Percentiles rank a stretch among this genome's conserved stretches.
Conservation (phyloP, 2,113 vertebrate genomes). For the Nematolebias whitei region DNA sequence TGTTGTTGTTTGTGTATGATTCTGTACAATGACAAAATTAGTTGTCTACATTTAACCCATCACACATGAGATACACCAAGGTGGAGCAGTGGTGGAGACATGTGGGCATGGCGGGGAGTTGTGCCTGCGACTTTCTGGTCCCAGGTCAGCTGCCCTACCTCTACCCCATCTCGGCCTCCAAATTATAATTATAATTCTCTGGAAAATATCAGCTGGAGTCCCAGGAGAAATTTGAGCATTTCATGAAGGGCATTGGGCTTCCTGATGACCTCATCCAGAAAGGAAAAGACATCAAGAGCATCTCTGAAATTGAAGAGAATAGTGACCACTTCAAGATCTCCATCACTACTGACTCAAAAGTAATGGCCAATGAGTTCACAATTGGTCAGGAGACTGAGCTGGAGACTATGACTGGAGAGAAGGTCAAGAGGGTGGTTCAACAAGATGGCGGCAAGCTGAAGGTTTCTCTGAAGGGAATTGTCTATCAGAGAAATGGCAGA, state of each 20-base stretch:
- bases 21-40: too few relatives aligned
- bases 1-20: too few relatives aligned
- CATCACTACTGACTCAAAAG: conserved; percentile 80
- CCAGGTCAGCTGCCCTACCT: fast-evolving
- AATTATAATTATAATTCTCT: conserved; percentile 78
- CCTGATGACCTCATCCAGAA: conserved; percentile 89
- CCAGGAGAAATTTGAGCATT: conserved; percentile 91
- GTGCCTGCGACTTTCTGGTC: too few relatives aligned
- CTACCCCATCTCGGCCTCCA: conserved; percentile 25
- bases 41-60: too few relatives aligned
- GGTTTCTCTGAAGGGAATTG: conserved; percentile 75
- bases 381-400: conserved; percentile 87
- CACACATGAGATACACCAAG: too few relatives aligned
- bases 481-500: conserved; percentile 82
- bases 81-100: too few relatives aligned
- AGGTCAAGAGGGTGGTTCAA: conserved; percentile 78
- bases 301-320: conserved; percentile 85
- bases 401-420: conserved; percentile 80
- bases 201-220: conserved; percentile 87
- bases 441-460: conserved; percentile 88
- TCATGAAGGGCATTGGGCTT: conserved; percentile 90
- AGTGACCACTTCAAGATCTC: conserved; percentile 86
- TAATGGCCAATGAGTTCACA: conserved; percentile 81
- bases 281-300: conserved; percentile 85
- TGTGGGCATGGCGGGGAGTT: too few relatives aligned